These are phyloP conservation scores for Ptychoptera albimana DNA, from an alignment of 2,888 invertebrate genomes.

Conservation along the genomic window DNA sequence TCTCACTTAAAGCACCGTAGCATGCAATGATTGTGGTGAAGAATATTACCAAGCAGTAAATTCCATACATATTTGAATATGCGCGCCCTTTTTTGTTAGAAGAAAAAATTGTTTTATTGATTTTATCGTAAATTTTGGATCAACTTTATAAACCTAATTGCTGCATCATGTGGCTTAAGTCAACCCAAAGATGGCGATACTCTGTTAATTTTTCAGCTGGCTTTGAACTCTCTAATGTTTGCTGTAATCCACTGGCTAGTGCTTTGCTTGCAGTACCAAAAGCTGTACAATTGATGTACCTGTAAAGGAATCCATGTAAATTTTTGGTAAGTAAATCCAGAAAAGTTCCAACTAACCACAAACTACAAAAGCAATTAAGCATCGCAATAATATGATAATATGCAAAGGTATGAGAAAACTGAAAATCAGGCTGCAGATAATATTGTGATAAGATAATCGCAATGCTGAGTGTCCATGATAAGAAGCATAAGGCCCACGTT, in stretches of 20 bases:
- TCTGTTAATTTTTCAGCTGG: conserved; percentile 48
- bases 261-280: conserved; percentile 48
- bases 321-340: background rate
- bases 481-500: conserved; percentile 46
- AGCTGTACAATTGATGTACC: conserved; percentile 48
- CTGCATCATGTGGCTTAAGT: conserved; percentile 63
- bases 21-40: conserved; percentile 57
- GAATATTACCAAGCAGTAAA: conserved; percentile 56
- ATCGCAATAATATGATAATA: conserved; percentile 60
- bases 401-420: conserved; percentile 54
- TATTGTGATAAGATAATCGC: conserved; percentile 50
- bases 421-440: conserved; percentile 54
- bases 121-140: no score
- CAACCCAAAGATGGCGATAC: conserved; percentile 53
- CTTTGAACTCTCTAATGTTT: conserved; percentile 43
- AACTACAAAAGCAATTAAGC: conserved; percentile 52
- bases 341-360: conserved; percentile 38
- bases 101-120: background rate
- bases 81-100: conserved; percentile 42
- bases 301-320: conserved; percentile 14
- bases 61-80: conserved; percentile 62
- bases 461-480: conserved; percentile 49
- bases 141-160: conserved; percentile 38
- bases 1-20: conserved; percentile 54
- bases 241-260: conserved; percentile 43